These are phyloP conservation scores for Heliconius sara DNA, from an alignment of 2,888 invertebrate species.

Conservation along the genomic window DNA sequence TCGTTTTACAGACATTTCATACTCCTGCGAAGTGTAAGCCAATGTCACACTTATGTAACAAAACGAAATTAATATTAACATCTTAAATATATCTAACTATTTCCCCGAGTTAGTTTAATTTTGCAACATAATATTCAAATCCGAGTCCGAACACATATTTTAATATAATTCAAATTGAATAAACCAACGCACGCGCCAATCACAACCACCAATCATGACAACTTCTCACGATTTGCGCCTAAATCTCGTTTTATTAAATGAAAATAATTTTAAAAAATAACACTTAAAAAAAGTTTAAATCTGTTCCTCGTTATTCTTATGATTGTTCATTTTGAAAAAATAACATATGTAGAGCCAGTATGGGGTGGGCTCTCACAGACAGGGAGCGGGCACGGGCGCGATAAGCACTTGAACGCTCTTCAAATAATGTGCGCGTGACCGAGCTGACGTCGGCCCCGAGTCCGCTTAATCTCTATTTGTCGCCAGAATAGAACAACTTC, in stretches of 20 bases:
- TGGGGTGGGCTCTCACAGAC: conserved; percentile 54
- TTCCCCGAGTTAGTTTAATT: no score
- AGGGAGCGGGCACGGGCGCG: conserved; percentile 44
- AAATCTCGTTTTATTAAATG: conserved; percentile 20
- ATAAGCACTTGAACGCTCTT: conserved; percentile 66
- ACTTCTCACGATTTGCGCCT: conserved; percentile 40
- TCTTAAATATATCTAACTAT: no score
- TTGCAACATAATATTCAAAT: neutral
- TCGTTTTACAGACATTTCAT: no score
- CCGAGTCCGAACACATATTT: neutral
- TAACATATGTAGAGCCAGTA: conserved; percentile 69
- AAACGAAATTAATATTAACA: no score
- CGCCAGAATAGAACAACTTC: conserved; percentile 55
- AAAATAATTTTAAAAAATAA: conserved; percentile 49
- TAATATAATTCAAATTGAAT: neutral
- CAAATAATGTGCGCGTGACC: conserved; percentile 72
- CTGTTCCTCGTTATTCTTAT: conserved; percentile 54
- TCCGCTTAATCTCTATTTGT: conserved; percentile 56
- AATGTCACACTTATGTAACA: no score
- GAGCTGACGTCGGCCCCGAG: conserved; percentile 54
- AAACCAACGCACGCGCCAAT: neutral
- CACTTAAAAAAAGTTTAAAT: conserved; percentile 62
- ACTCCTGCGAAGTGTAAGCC: no score
- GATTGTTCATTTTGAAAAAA: conserved; percentile 67
- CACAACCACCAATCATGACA: conserved; percentile 29